These are phyloP conservation scores for Otus sunia DNA, from an alignment of 2,113 vertebrate species.

Conservation along the genomic window DNA sequence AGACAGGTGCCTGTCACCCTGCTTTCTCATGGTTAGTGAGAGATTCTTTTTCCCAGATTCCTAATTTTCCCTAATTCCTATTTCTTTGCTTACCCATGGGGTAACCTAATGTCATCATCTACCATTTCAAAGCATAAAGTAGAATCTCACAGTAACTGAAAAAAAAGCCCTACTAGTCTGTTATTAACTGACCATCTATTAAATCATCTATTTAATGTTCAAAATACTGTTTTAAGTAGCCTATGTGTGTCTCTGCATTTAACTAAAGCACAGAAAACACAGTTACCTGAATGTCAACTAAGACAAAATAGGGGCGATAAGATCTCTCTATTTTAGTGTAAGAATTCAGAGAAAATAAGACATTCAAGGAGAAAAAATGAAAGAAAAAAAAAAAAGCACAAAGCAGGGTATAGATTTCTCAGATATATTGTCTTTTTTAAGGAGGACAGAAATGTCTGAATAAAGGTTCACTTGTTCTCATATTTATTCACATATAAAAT, in stretches of 20 bases:
- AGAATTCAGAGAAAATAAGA: not conserved
- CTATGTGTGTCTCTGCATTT: not conserved
- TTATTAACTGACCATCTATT: not conserved
- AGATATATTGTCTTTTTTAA: not conserved
- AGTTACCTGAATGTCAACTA: not conserved
- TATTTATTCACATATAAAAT: not conserved
- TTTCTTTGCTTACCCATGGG: not conserved
- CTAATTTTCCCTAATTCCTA: not conserved
- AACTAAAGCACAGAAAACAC: not conserved
- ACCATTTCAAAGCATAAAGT: not conserved
- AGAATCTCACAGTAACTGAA: not conserved
- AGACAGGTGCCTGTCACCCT: not conserved
- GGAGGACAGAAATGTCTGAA: not conserved
- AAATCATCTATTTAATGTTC: not conserved
- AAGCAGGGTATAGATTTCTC: not conserved
- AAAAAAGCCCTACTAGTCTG: not conserved
- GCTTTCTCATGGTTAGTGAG: not conserved
- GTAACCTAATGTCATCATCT: not conserved
- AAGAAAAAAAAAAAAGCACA: not conserved
- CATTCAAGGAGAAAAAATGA: not conserved
- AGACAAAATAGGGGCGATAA: not conserved
- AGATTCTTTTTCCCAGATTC: not conserved
- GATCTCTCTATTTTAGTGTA: not conserved
- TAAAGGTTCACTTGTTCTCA: not conserved
- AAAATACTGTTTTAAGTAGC: not conserved